Evolutionary conservation across 2,797 vertebrate genomes (phyloP), one percentile per base, ranked within the genome.

Genomic region (Tarsius wallacei): DNA sequence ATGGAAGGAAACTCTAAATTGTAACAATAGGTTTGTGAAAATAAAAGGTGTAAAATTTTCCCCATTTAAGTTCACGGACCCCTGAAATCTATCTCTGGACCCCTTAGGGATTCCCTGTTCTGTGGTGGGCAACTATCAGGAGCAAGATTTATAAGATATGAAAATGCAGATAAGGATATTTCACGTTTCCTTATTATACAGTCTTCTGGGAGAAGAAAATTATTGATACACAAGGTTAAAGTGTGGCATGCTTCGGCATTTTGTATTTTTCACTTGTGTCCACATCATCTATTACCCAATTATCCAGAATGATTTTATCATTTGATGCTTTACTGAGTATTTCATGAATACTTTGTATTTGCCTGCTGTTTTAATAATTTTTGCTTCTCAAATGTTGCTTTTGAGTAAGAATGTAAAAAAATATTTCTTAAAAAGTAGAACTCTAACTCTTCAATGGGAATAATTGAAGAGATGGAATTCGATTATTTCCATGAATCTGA

Each of bases 331-430:
- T 61, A 24, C 36, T 85, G 86, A 24, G 2, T 66, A 74, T 59
- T 83, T 97, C 16, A 87, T 15, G 42, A 73, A 24, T 22, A 84
- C 26, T 82, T 86, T 64, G 21, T 82, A 51, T 82, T 90, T 88
- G 12, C 66, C 33, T 76, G 31, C 21, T 55, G 33, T 59, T 93
- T 94, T 55, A 33, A 63, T 21, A 49, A n/a, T n/a, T 81, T 95
- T 90, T 77, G 55, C n/a, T 81, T 81, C n/a, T 94, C 33, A 91
- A 76, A 78, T 61, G 14, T 73, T 85, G 31, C 22, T 87, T 83
- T 90, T 78, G 42, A 83, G 26, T 97, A 78, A 76, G 42, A 94
- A 81, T 87, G 2, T 77, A 47, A 80, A 76, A 77, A 77, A 53
- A 0, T 21, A 0, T 51, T 86, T 63, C 55, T 92, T 68, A 12